These are phyloP conservation scores for Stenichneumon culpator DNA, from an alignment of 2,888 invertebrate genomes.

Conservation along the genomic window DNA sequence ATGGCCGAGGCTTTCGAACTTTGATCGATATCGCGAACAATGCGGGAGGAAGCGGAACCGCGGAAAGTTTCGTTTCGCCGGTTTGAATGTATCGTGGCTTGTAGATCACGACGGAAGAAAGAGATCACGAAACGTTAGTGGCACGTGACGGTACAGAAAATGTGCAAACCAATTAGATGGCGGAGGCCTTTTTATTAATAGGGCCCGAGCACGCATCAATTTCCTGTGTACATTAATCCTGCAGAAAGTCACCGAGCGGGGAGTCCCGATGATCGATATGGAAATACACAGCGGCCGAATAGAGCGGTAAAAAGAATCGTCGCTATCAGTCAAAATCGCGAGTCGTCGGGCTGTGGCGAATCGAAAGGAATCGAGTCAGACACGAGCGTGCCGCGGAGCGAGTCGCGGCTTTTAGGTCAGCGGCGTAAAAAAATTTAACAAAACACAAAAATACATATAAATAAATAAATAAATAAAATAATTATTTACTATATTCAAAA, in stretches of 20 bases:
- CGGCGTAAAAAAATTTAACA: background rate
- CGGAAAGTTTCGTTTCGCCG: background rate
- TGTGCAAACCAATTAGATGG: slow-evolving; percentile 38
- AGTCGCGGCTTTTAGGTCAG: background rate
- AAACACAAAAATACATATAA: background rate
- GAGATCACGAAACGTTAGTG: slow-evolving; percentile 39
- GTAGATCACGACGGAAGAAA: slow-evolving; percentile 11
- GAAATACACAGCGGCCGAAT: slow-evolving; percentile 19
- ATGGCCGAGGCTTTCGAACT: slow-evolving; percentile 1
- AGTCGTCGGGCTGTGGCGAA: background rate
- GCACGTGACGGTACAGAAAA: slow-evolving; percentile 41
- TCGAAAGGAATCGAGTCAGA: background rate
- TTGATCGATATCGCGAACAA: slow-evolving; percentile 14
- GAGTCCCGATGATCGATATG: slow-evolving; percentile 35
- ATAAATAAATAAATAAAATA: background rate
- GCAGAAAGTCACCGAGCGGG: slow-evolving; percentile 6
- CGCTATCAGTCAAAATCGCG: background rate
- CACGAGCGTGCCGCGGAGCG: slow-evolving; percentile 19
- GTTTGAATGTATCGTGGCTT: slow-evolving; percentile 5
- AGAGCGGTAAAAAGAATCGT: slow-evolving; percentile 24
- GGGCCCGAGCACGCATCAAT: slow-evolving; percentile 40
- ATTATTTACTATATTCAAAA: too few relatives aligned
- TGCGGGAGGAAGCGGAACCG: background rate
- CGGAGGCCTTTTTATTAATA: slow-evolving; percentile 23
- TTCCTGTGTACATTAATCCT: slow-evolving; percentile 33